phyloP scores from a whole-genome alignment of 2,797 vertebrate species.

The Streptopelia turtur region DNA sequence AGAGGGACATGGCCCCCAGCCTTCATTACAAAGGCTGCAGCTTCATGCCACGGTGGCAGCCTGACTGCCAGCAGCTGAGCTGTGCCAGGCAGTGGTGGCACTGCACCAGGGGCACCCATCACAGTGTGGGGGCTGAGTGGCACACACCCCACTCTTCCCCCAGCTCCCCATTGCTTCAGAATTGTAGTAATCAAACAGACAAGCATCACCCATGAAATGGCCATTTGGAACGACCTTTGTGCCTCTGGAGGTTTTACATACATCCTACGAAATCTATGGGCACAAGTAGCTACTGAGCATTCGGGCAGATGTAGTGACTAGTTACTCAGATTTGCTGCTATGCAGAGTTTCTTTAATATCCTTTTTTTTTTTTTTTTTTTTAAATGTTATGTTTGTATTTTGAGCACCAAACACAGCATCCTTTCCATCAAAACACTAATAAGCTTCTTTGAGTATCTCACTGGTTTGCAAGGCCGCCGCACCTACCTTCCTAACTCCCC shows the following conservation, averaged over 20 bases:
- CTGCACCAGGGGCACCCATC: rapidly evolving
- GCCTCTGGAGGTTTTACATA: not conserved
- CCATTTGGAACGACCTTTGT: constrained; percentile 29
- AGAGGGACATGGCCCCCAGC: rapidly evolving
- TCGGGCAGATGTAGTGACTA: not conserved
- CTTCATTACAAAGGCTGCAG: not conserved
- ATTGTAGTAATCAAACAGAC: not conserved
- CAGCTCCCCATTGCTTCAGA: not conserved
- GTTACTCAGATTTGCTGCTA: not conserved
- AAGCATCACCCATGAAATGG: not conserved
- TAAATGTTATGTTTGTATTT: not conserved
- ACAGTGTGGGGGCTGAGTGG: not conserved
- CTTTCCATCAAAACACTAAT: not conserved
- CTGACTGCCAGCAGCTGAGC: rapidly evolving
- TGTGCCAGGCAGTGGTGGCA: rapidly evolving
- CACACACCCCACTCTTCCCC: not conserved
- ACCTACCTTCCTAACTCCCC: not conserved
- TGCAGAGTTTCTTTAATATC: not conserved
- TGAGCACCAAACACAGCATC: not conserved
- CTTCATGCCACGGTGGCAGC: not conserved
- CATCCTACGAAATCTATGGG: not conserved
- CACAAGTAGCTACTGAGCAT: not conserved
- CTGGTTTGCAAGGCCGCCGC: not conserved
- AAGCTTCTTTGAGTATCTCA: not conserved
- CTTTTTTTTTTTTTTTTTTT: not conserved